phyloP scores from a whole-genome alignment of 2,888 invertebrate genomes.

The Spisula subtruncata region DNA sequence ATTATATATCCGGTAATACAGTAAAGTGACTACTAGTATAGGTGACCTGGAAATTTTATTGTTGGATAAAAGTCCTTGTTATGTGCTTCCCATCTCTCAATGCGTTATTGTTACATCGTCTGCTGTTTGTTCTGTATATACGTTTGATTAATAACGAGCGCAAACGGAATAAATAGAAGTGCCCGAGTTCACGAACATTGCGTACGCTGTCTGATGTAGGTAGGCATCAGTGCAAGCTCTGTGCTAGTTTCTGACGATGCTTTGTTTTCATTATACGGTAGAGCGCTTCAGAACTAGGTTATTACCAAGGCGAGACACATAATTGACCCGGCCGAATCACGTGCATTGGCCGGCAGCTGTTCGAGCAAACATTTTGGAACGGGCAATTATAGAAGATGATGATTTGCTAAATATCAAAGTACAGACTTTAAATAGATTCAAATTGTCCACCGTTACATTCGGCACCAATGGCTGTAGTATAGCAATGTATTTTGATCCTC shows the following conservation, averaged over 20 bases:
- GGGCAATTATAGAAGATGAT: too few relatives aligned
- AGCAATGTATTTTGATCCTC: too few relatives aligned
- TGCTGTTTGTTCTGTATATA: background rate
- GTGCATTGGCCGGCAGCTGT: too few relatives aligned
- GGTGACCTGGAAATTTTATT: background rate
- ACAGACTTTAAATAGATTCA: too few relatives aligned
- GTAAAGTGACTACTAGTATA: too few relatives aligned
- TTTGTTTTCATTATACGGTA: background rate
- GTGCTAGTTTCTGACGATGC: background rate
- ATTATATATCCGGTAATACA: too few relatives aligned
- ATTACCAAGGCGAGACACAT: too few relatives aligned
- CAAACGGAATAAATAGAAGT: background rate
- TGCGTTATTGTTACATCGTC: conserved; percentile 8
- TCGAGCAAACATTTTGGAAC: background rate
- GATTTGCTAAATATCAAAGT: too few relatives aligned
- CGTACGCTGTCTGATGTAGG: background rate
- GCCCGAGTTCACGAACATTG: conserved; percentile 5
- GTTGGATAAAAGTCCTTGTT: background rate
- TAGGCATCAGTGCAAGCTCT: background rate
- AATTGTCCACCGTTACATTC: too few relatives aligned
- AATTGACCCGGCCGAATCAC: too few relatives aligned
- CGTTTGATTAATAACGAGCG: background rate
- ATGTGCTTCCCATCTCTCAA: background rate
- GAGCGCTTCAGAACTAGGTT: too few relatives aligned
- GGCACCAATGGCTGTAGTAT: too few relatives aligned